phyloP scores from a whole-genome alignment of 92 coral and sea anemone genomes.

The Epizoanthus stellaris region DNA sequence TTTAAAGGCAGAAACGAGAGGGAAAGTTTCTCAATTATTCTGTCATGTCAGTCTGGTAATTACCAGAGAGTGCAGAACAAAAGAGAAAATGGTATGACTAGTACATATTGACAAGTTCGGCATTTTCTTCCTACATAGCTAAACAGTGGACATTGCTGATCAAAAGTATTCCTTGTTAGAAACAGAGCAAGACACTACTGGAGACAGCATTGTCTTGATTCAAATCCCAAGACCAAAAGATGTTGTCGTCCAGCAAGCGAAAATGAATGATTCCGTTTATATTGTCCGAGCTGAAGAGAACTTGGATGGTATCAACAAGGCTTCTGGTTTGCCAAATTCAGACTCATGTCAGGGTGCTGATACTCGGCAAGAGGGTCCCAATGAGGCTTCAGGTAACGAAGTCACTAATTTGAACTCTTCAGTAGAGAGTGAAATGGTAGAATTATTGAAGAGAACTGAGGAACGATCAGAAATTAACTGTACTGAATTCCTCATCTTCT shows the following conservation, averaged over 20 bases:
- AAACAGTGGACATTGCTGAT: not conserved
- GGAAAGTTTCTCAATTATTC: not conserved
- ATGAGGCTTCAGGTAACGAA: not conserved
- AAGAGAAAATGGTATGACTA: not conserved
- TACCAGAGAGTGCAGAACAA: not conserved
- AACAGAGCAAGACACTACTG: not conserved
- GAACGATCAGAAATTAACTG: conserved; percentile 1
- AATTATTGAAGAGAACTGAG: conserved; percentile 8
- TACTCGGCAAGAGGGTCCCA: not conserved
- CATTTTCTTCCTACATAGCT: not conserved
- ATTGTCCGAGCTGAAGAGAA: not conserved
- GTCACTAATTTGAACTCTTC: not conserved
- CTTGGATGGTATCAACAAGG: not conserved
- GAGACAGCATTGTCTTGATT: conserved; percentile 3
- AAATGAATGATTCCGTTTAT: not conserved
- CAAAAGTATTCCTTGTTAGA: not conserved
- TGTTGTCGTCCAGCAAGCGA: not conserved
- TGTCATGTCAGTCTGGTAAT: not conserved
- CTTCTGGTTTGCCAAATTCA: not conserved
- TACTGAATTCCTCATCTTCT: conserved; percentile 19
- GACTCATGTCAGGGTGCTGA: not conserved
- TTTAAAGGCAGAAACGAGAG: not conserved
- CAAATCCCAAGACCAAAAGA: not conserved
- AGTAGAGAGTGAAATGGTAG: conserved; percentile 1
- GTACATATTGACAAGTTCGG: not conserved